These are phyloP conservation scores for Microcebus ravelobensis DNA, from an alignment of 2,113 vertebrate species.

Conservation along the genomic window DNA sequence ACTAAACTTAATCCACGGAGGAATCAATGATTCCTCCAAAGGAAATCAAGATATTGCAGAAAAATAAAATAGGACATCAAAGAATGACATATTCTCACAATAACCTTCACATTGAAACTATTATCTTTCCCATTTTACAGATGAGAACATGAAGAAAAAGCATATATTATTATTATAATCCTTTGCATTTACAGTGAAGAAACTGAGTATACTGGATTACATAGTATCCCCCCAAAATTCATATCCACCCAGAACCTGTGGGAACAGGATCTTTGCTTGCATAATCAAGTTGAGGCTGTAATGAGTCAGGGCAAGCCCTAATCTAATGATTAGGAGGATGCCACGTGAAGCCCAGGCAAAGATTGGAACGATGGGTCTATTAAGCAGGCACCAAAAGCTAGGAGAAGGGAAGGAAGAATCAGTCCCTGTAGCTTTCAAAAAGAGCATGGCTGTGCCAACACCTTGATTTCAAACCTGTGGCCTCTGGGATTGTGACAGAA, in stretches of 20 bases:
- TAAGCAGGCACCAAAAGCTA: not conserved
- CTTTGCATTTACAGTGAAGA: not conserved
- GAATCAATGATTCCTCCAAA: not conserved
- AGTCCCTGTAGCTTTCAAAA: not conserved
- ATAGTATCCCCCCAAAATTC: not conserved
- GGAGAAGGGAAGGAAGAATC: not conserved
- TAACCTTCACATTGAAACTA: not conserved
- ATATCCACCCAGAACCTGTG: not conserved
- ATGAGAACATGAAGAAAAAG: not conserved
- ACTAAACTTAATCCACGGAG: not conserved
- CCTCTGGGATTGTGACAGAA: not conserved
- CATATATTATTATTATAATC: not conserved
- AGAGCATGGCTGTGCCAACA: not conserved
- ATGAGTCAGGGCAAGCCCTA: not conserved
- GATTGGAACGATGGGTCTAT: not conserved
- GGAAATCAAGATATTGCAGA: not conserved
- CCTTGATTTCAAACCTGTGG: not conserved
- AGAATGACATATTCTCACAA: not conserved
- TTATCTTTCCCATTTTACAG: not conserved
- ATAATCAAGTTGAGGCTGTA: not conserved
- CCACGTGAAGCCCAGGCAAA: not conserved
- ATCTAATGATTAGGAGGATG: not conserved
- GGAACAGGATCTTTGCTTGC: not conserved
- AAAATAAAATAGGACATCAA: not conserved
- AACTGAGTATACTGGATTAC: not conserved